phyloP scores from a whole-genome alignment of 2,113 vertebrate species.

The Mionectes macconnelli region DNA sequence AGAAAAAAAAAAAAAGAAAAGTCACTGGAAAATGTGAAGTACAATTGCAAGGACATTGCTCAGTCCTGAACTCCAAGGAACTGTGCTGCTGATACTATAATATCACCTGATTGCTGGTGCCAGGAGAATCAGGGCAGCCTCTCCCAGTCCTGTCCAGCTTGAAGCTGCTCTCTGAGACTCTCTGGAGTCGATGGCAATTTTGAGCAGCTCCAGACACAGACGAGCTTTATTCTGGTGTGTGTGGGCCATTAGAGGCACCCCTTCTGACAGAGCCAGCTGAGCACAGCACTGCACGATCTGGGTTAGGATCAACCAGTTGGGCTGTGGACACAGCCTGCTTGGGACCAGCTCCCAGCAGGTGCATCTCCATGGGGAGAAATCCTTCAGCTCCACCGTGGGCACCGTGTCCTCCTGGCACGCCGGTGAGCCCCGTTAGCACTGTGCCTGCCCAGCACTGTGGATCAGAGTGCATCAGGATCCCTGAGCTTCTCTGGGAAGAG shows the following conservation, averaged over 20 bases:
- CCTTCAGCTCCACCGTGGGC: background rate
- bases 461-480: background rate
- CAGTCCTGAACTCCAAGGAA: background rate
- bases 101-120: constrained; percentile 5
- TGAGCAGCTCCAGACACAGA: constrained; percentile 70
- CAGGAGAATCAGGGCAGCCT: constrained; percentile 50
- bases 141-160: constrained; percentile 68
- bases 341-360: background rate
- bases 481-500: background rate
- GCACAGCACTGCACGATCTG: background rate
- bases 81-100: constrained; percentile 7
- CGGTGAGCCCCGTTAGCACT: background rate
- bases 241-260: background rate
- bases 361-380: background rate
- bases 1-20: background rate
- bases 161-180: constrained; percentile 69
- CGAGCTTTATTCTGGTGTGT: constrained; percentile 59
- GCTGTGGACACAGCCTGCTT: background rate
- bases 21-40: background rate
- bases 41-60: background rate
- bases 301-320: background rate
- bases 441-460: background rate
- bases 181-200: constrained; percentile 79
- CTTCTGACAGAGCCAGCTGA: background rate
- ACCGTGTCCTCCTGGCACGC: background rate